Conservation (phyloP, 92 coral and sea anemone species). For the Palythoa grandis region DNA sequence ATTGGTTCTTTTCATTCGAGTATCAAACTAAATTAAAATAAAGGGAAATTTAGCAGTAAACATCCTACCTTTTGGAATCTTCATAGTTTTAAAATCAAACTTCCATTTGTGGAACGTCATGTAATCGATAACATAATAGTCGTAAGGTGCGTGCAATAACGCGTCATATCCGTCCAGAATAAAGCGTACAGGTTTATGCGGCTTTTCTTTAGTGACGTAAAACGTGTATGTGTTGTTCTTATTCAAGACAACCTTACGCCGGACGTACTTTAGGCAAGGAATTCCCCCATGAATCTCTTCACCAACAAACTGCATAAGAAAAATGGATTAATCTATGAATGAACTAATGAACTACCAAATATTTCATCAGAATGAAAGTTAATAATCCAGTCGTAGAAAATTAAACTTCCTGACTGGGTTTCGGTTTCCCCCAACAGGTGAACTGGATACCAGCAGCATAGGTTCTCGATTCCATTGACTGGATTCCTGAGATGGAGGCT, state of each 20-base stretch:
- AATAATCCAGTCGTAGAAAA: too few relatives aligned
- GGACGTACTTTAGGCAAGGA: constrained; percentile 72
- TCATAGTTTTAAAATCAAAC: constrained; percentile 75
- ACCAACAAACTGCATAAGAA: constrained; percentile 59
- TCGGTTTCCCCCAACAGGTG: too few relatives aligned
- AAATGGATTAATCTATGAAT: neutral
- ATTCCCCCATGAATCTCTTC: constrained; percentile 86
- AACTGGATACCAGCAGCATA: too few relatives aligned
- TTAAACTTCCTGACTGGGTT: too few relatives aligned
- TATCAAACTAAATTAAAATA: too few relatives aligned
- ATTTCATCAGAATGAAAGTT: too few relatives aligned
- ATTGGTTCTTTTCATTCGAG: too few relatives aligned
- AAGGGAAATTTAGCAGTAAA: neutral
- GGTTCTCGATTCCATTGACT: too few relatives aligned
- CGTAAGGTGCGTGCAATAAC: constrained; percentile 84
- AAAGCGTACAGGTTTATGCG: constrained; percentile 86
- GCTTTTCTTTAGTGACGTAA: constrained; percentile 78
- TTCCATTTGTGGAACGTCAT: constrained; percentile 82
- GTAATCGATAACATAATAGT: constrained; percentile 89
- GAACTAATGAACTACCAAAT: too few relatives aligned
- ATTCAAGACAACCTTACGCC: constrained; percentile 54
- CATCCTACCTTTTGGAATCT: constrained; percentile 81
- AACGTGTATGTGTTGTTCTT: constrained; percentile 84
- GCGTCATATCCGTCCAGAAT: constrained; percentile 92
- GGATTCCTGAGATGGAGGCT: too few relatives aligned